These are phyloP conservation scores for Apamea epomidion DNA, from an alignment of 2,888 invertebrate species.

Conservation along the genomic window DNA sequence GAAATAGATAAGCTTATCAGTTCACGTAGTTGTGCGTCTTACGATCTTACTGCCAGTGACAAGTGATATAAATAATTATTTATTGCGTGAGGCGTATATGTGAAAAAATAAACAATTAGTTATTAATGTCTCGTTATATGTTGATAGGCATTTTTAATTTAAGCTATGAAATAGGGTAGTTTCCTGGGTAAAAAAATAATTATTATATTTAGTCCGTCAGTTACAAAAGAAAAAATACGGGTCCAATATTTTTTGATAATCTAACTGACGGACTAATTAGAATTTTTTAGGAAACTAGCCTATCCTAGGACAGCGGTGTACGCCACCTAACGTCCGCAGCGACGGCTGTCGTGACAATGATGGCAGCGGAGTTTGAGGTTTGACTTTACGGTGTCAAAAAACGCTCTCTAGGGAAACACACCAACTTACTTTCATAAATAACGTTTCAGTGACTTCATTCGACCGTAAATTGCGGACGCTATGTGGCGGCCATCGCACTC, in stretches of 20 bases:
- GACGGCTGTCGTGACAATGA: not conserved
- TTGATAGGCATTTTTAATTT: not conserved
- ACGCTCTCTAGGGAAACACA: not conserved
- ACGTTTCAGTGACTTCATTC: not conserved
- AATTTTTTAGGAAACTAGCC: no score
- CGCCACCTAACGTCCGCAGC: not conserved
- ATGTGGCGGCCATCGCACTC: not conserved
- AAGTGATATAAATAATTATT: slow-evolving; percentile 14
- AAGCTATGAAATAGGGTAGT: not conserved
- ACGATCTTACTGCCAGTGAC: slow-evolving; percentile 15
- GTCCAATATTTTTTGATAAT: no score
- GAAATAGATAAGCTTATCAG: not conserved
- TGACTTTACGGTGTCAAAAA: not conserved
- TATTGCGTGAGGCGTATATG: not conserved
- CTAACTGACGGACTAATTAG: no score
- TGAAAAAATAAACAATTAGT: not conserved
- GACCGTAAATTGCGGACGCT: not conserved
- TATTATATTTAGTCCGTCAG: no score
- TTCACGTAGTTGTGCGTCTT: not conserved
- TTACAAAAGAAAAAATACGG: no score
- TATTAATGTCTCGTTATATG: not conserved
- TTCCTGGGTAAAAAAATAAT: no score
- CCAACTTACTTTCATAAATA: not conserved
- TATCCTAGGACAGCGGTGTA: no score
- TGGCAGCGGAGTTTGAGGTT: not conserved